Evolutionary conservation across 2,113 vertebrate genomes (phyloP), one percentile per base, ranked within the genome.

Genomic region (Propithecus coquereli): DNA sequence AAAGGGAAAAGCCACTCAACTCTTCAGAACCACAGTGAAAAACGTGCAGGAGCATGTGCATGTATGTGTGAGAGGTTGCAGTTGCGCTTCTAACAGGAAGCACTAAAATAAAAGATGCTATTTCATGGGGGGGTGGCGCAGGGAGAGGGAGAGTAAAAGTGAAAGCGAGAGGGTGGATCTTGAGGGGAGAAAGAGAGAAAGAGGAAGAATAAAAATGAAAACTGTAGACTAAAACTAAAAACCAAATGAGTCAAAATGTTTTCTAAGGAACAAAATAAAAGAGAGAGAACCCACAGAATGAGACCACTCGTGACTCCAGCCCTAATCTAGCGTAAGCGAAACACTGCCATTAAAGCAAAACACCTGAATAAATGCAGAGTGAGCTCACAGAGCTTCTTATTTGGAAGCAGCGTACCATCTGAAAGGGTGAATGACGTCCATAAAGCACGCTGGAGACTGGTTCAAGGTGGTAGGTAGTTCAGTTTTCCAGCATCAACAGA

Each of bases 391-490:
- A 83, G 5, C 12, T 83, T 52, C 65, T 61, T 59, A 74, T 47
- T 54, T 76, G 84, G 65, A 94, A 90, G 40, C 25, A 18, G 37
- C 71, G 27, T 22, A 13, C 12, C 1, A 1, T 74, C 50, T n/a
- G 4, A 63, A 86, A 91, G 63, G 50, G 81, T 45, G 8, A 37
- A 37, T 8, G 14, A 3, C 12, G 2, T 14, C n/a, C 6, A 1
- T 16, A 37, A 77, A 25, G 52, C 25, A 34, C 4, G 7, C 61
- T 65, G 59, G 61, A 82, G 82, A 50, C 10, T 0, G 8, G 20
- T 45, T 34, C 40, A 4, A 6, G 34, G 34, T 18, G 2, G 10
- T 27, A 2, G 8, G 13, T 13, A 3, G 10, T 27, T 6, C 20
- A 10, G 17, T 23, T 93, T 76, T 50, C 93, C 71, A 80, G 68